Evolutionary conservation across 2,888 invertebrate species (phyloP), one percentile per base, ranked within the genome.

Genomic region (Neoascia interrupta): DNA sequence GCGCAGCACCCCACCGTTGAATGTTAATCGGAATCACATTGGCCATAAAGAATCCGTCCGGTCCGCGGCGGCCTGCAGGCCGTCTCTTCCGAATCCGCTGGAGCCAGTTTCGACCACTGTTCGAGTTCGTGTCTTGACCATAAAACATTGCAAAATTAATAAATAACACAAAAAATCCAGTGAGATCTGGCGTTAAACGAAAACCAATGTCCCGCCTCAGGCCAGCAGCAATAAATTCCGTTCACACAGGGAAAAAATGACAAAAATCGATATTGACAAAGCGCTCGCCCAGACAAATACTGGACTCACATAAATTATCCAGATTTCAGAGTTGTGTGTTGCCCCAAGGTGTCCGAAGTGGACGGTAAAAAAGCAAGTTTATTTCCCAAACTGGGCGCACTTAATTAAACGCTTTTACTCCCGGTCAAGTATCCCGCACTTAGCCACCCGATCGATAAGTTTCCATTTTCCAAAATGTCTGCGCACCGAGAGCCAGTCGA

Each of bases 381-480:
- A 73, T 79, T 73, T 73, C 61, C 66, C 61, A 49, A 61, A 66
- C 66, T 68, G 54, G 79, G 68, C 73, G 73, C 73, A 79, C 73
- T 79, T 73, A 79, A 79, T 79, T 79, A 79, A 79, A n/a, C n/a
- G n/a, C n/a, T n/a, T n/a, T n/a, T n/a, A n/a, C n/a, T n/a, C n/a
- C n/a, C n/a, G n/a, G n/a, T n/a, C n/a, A n/a, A n/a, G n/a, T n/a
- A n/a, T n/a, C n/a, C 66, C 60, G 43, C 72, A 8, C 49, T 16
- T 66, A 72, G 54, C 76, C 64, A 45, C 58, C 37, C 56, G 64
- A 64, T 70, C 72, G 43, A 45, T 58, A 63, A 53, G 23, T 72
- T 53, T 70, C 31, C 31, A 47, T n/a, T n/a, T n/a, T n/a, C n/a
- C 16, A 13, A 37, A 19, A 18, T 34, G 45, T 15, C 18, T 53